Conservation (phyloP, 2,888 invertebrate genomes). For the Blastobasis adustella region DNA sequence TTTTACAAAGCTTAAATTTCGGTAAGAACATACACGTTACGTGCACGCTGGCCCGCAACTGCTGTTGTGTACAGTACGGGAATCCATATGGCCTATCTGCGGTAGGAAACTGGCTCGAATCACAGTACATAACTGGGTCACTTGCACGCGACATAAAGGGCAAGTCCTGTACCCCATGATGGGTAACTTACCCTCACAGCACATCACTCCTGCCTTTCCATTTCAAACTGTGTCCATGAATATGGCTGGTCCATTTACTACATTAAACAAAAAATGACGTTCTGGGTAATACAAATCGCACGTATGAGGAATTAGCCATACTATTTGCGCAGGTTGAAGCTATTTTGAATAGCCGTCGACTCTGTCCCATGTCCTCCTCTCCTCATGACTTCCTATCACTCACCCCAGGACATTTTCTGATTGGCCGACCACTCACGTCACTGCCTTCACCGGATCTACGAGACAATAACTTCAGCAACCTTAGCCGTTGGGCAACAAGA, state of each 20-base stretch:
- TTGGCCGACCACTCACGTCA: too few relatives aligned
- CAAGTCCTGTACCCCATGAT: constrained; percentile 8
- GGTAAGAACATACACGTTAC: constrained; percentile 9
- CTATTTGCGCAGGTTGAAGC: constrained; percentile 16
- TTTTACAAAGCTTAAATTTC: background rate
- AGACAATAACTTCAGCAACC: background rate
- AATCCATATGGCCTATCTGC: constrained; percentile 15
- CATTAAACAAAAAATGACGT: too few relatives aligned
- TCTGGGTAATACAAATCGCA: too few relatives aligned
- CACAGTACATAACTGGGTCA: constrained; percentile 5
- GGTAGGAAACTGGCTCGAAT: constrained; percentile 11
- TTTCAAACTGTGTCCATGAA: constrained; percentile 12
- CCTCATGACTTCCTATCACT: too few relatives aligned
- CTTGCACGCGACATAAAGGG: constrained; percentile 6
- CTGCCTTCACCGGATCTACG: constrained; percentile 4
- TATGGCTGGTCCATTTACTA: too few relatives aligned
- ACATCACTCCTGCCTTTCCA: constrained; percentile 4
- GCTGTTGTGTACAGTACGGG: constrained; percentile 13
- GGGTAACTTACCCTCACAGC: constrained; percentile 10
- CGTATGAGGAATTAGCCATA: constrained; percentile 13
- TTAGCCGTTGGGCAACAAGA: background rate
- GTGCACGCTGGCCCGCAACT: constrained; percentile 16
- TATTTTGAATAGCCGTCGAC: constrained; percentile 16
- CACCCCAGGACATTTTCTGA: constrained; percentile 17
- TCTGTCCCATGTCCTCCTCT: constrained; percentile 13